Percentiles rank a stretch among this genome's conserved stretches.
phyloP scores from a whole-genome alignment of 2,797 vertebrate species.

The Tauraco hartlaubi region DNA sequence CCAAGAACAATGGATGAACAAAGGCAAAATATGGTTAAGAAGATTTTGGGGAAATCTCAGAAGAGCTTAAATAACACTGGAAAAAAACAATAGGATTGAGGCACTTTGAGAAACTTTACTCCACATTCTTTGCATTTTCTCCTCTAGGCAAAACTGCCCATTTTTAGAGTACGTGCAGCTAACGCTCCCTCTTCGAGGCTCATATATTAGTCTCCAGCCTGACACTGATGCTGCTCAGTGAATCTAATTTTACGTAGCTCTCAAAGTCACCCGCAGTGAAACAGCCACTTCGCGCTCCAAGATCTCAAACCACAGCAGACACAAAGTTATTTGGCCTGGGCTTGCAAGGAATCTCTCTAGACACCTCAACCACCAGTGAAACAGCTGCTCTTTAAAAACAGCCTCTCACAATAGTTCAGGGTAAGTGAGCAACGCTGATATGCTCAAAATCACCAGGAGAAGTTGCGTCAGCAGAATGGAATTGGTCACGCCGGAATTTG shows the following conservation, averaged over 20 bases:
- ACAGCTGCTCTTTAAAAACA: slow-evolving; percentile 38
- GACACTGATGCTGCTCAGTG: neutral
- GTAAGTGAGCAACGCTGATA: neutral
- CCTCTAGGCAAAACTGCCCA: neutral
- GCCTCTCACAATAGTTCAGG: slow-evolving; percentile 14
- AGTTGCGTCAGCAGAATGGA: slow-evolving; percentile 14
- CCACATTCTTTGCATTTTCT: neutral
- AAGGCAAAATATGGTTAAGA: neutral
- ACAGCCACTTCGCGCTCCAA: neutral
- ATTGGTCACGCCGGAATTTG: neutral
- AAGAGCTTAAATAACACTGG: neutral
- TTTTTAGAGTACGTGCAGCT: neutral
- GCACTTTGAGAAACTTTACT: neutral
- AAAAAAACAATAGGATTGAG: neutral
- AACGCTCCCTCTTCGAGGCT: neutral
- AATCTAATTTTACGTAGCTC: neutral
- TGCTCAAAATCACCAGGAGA: neutral
- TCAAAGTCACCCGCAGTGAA: neutral
- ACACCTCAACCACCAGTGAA: neutral
- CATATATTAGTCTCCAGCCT: neutral
- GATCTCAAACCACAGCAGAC: neutral
- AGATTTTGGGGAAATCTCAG: neutral
- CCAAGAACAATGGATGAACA: neutral
- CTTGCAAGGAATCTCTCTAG: neutral
- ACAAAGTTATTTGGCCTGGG: neutral